Evolutionary conservation across 2,797 vertebrate species (phyloP).

Genomic region (Molossus alvarezi): DNA sequence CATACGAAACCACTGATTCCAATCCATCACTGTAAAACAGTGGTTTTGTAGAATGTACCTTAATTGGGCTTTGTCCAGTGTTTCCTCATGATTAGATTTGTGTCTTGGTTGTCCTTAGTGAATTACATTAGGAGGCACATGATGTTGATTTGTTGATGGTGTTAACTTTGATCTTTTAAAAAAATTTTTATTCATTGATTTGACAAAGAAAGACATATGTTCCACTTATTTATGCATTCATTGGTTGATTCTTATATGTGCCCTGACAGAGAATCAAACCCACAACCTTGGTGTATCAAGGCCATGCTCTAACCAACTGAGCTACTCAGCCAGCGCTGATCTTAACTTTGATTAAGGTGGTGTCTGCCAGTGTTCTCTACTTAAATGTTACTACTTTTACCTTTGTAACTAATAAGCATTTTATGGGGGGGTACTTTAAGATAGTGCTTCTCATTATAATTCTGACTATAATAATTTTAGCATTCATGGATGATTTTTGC

Average conservation of each 20-base stretch:
- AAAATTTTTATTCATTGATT: too few species aligned
- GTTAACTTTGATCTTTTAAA: neutral
- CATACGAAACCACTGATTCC: neutral
- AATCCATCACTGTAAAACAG: neutral
- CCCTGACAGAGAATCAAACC: too few species aligned
- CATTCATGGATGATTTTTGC: constrained; percentile 1
- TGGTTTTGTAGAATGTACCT: neutral
- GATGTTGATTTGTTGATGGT: neutral
- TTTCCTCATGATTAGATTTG: neutral
- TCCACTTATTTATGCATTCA: too few species aligned
- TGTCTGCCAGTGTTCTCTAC: neutral
- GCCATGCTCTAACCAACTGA: too few species aligned
- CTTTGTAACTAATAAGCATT: constrained; percentile 4
- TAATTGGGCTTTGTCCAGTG: neutral
- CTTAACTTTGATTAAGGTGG: neutral
- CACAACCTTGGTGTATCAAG: too few species aligned
- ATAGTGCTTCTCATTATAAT: neutral
- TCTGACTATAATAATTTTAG: neutral
- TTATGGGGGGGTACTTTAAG: neutral
- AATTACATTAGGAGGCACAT: neutral
- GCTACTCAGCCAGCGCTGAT: too few species aligned
- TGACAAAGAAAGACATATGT: too few species aligned
- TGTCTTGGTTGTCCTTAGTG: neutral
- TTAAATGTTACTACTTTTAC: neutral
- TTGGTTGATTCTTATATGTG: too few species aligned